Base-by-base conservation (phyloP, 1,140 invertebrate genomes). In the Cherax quadricarinatus region DNA sequence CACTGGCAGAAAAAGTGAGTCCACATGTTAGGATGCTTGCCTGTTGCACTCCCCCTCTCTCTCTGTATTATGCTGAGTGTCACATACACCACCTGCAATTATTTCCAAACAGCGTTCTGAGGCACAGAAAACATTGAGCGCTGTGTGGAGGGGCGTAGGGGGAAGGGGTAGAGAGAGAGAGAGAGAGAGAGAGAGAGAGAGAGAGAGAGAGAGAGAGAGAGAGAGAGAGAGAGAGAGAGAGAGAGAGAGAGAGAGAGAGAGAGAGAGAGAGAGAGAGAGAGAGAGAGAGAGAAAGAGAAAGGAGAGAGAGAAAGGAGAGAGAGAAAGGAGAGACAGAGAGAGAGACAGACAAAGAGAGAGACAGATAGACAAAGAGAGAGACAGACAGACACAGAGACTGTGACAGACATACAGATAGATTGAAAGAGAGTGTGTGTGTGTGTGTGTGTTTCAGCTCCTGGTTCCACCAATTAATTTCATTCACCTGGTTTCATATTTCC, bases 201-300 rank as follows among this genome's bases (percentile, higher is more conserved):
- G 73, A 75, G 73, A 41, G 30, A n/a, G 73, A 75, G 30, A 75
- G 30, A 41, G 73, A 41, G 21, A 41, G 30, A 75, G 30, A 75
- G 30, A 75, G 73, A 75, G 21, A n/a, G 73, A n/a, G 21, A n/a
- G 30, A n/a, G 73, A 75, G 73, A 75, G 73, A 75, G 73, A 75
- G 73, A 75, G 73, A 75, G 73, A 75, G 73, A 75, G 73, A 75
- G 73, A 75, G 73, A 75, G 73, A 75, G 5, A 75, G 73, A 75
- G 5, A 75, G 73, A 75, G 5, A 75, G 73, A 75, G 5, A 75
- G 73, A 75, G 5, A 75, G 73, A 75, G 73, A 75, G 73, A 75
- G 5, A 75, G 73, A 75, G 73, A 75, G 53, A 4, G 53, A 57
- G 53, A 57, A 12, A 57, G 53, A 57, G 53, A 57, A 12, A 57